Evolutionary conservation across 2,888 invertebrate species (phyloP).

Genomic region (Agrochola circellaris): DNA sequence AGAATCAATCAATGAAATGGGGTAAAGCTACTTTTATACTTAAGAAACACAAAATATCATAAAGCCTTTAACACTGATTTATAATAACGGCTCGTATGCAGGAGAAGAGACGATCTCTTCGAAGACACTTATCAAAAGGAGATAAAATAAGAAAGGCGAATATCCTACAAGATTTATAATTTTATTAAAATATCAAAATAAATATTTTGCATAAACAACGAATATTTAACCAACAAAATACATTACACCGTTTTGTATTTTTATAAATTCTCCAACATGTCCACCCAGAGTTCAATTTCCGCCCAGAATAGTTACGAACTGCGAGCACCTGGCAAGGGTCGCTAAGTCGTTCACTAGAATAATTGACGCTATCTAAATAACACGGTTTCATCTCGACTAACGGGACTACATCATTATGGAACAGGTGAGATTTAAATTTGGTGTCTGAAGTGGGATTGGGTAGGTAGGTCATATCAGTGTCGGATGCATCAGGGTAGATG

Average conservation of each 20-base stretch:
- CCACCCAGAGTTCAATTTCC: conserved; percentile 37
- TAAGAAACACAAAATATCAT: not conserved
- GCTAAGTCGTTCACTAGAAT: conserved; percentile 4
- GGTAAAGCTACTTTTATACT: not conserved
- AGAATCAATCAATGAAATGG: not conserved
- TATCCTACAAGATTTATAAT: not conserved
- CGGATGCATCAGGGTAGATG: not conserved
- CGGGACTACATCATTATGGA: conserved; percentile 10
- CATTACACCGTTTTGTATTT: not conserved
- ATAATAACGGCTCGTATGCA: not conserved
- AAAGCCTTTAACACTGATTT: not conserved
- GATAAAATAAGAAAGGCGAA: not conserved
- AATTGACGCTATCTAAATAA: not conserved
- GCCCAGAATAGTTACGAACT: conserved; percentile 20
- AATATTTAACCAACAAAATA: not conserved
- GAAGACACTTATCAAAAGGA: not conserved
- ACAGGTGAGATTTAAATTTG: conserved; percentile 7
- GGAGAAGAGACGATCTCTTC: not conserved
- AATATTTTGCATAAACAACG: not conserved
- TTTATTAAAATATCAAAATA: not conserved
- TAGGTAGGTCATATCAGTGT: not conserved
- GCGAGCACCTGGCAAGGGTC: conserved; percentile 13
- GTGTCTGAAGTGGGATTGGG: not conserved
- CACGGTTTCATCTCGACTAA: not conserved
- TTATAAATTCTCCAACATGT: not conserved